A percentile compares a stretch with the other conserved stretches of the same genome.
Evolutionary conservation across 2,888 invertebrate species (phyloP).

Genomic region (Chrysolina oricalcia): DNA sequence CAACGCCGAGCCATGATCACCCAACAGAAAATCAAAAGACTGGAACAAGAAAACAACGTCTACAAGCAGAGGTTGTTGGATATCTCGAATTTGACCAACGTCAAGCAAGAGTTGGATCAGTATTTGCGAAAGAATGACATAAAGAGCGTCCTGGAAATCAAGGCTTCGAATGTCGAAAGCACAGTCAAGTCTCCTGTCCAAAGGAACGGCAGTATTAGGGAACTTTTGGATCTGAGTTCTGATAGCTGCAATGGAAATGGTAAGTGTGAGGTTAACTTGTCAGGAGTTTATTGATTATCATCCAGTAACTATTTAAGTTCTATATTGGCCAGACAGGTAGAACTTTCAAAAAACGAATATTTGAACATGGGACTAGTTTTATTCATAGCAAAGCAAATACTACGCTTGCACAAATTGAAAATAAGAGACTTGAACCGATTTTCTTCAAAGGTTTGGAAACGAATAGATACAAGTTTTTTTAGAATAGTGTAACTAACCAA

Average conservation of each 20-base stretch:
- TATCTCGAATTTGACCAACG: conserved; percentile 73
- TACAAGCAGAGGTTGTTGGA: conserved; percentile 88
- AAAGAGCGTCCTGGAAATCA: conserved; percentile 73
- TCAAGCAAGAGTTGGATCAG: conserved; percentile 73
- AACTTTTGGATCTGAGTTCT: conserved; percentile 67
- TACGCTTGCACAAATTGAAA: no score
- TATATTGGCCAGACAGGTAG: no score
- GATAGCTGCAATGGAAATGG: conserved; percentile 64
- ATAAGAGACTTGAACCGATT: no score
- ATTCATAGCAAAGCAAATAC: no score
- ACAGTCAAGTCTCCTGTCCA: conserved; percentile 28
- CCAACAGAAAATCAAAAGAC: conserved; percentile 89
- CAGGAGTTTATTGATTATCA: no score
- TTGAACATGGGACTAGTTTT: no score
- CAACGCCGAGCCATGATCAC: conserved; percentile 84
- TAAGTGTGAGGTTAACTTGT: conserved; percentile 48
- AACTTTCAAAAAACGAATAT: no score
- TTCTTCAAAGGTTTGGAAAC: no score
- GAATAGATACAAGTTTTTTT: no score
- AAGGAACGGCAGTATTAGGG: conserved; percentile 56
- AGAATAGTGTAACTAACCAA: no score
- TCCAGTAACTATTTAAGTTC: no score
- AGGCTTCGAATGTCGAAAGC: conserved; percentile 32
- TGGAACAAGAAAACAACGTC: conserved; percentile 89
- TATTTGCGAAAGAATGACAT: conserved; percentile 73